Percentiles rank a stretch among this genome's conserved stretches.
Conservation (phyloP, 2,888 invertebrate genomes). For the Tinea trinotella region DNA sequence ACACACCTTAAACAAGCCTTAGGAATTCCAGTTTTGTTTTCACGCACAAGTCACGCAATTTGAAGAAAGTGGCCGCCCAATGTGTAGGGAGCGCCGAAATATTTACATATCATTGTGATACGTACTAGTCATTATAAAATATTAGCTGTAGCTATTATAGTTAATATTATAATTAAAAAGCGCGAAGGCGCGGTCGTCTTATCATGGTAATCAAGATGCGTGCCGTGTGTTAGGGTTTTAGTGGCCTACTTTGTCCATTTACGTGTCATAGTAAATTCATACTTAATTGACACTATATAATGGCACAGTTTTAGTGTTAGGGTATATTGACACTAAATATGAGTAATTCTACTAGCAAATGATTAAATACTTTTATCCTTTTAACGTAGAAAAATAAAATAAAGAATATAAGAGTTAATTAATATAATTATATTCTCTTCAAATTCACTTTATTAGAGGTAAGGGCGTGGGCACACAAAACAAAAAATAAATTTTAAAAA, state of each 20-base stretch:
- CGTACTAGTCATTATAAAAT: conserved; percentile 61
- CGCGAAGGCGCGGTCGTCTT: conserved; percentile 63
- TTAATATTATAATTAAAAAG: conserved; percentile 72
- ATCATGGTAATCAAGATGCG: conserved; percentile 35
- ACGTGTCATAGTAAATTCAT: not conserved
- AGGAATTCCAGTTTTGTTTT: no score
- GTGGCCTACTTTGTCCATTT: not conserved
- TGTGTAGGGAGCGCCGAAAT: conserved; percentile 49
- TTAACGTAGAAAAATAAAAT: no score
- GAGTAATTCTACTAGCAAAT: no score
- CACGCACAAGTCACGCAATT: not conserved
- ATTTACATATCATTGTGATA: conserved; percentile 73
- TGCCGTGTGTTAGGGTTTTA: not conserved
- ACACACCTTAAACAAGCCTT: not conserved
- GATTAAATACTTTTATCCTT: no score
- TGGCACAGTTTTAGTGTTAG: no score
- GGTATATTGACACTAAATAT: no score
- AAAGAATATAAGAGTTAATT: no score
- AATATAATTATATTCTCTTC: no score
- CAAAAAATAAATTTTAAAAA: no score
- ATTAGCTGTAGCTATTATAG: conserved; percentile 63
- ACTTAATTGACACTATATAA: not conserved
- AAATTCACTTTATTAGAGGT: no score
- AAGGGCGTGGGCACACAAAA: no score
- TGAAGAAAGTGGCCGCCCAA: not conserved